phyloP scores from a whole-genome alignment of 1,140 invertebrate species.

The Ceratina calcarata region DNA sequence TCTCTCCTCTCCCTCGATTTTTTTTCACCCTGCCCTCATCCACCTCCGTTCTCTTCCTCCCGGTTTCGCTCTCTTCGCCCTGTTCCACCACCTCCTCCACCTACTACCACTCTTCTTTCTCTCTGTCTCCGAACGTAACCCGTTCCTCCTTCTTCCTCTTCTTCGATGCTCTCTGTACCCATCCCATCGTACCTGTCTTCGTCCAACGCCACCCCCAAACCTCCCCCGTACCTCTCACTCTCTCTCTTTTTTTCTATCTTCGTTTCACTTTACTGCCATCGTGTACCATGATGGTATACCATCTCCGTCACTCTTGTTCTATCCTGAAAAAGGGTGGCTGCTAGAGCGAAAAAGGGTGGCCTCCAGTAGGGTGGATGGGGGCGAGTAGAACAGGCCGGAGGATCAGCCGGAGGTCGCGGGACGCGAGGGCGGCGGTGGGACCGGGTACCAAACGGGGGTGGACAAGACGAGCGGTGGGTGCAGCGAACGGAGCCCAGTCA shows the following conservation, averaged over 20 bases:
- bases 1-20: conserved; percentile 18
- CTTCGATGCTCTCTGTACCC: conserved; percentile 28
- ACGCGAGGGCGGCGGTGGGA: conserved; percentile 2
- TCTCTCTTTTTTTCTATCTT: not conserved
- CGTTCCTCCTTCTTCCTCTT: conserved; percentile 44
- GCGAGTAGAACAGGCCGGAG: conserved; percentile 42
- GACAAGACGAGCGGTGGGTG: conserved; percentile 66
- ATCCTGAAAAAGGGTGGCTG: conserved; percentile 63
- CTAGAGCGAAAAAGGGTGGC: conserved; percentile 66
- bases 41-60: not conserved
- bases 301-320: conserved; percentile 46
- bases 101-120: conserved; percentile 13
- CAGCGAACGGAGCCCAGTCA: conserved; percentile 66
- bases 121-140: conserved; percentile 33
- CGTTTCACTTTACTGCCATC: conserved; percentile 27
- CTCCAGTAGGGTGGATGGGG: conserved; percentile 49
- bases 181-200: conserved; percentile 27
- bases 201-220: conserved; percentile 1
- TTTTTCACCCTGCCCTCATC: conserved; percentile 1
- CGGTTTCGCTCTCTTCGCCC: conserved; percentile 32
- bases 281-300: not conserved
- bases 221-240: not conserved
- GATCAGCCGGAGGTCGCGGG: conserved; percentile 20
- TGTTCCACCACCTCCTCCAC: conserved; percentile 19
- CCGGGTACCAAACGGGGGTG: conserved; percentile 58